phyloP scores from a whole-genome alignment of 2,113 vertebrate species.

The Jacana jacana region DNA sequence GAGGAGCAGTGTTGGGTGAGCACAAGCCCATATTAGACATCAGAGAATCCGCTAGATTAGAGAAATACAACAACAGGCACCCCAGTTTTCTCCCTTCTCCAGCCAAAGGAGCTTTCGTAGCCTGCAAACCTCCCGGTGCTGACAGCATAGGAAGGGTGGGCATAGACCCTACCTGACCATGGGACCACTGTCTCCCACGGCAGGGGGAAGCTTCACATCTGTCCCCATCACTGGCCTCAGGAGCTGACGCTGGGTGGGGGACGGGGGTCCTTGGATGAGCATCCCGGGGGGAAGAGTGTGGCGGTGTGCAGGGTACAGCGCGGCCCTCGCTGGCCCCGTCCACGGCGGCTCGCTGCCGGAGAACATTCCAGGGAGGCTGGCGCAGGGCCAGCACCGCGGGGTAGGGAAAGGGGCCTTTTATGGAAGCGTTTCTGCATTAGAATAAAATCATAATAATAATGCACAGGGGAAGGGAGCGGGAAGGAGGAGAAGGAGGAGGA shows the following conservation, averaged over 20 bases:
- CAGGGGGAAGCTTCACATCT: background rate
- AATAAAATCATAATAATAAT: slow-evolving; percentile 71
- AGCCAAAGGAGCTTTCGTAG: background rate
- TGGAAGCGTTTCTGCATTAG: slow-evolving; percentile 71
- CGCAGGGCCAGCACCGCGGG: slow-evolving; percentile 53
- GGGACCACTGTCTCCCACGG: background rate
- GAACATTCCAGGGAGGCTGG: slow-evolving; percentile 72
- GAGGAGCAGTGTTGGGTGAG: background rate
- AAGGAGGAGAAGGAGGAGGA: slow-evolving; percentile 22
- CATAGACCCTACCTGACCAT: background rate
- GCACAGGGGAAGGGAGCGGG: slow-evolving; percentile 8
- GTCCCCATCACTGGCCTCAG: background rate
- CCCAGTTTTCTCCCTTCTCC: background rate
- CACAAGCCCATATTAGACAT: background rate
- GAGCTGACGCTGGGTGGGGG: background rate
- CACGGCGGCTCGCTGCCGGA: slow-evolving; percentile 16
- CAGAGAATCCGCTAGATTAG: background rate
- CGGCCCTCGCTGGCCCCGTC: background rate
- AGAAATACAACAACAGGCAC: background rate
- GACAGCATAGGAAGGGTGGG: background rate
- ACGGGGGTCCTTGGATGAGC: background rate
- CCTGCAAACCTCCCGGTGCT: background rate
- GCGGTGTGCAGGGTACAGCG: background rate
- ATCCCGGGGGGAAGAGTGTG: background rate
- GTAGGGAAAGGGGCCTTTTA: slow-evolving; percentile 74